Percentiles rank a stretch among this genome's conserved stretches.
Conservation (phyloP, 2,797 vertebrate genomes). For the Cossypha polioptera region DNA sequence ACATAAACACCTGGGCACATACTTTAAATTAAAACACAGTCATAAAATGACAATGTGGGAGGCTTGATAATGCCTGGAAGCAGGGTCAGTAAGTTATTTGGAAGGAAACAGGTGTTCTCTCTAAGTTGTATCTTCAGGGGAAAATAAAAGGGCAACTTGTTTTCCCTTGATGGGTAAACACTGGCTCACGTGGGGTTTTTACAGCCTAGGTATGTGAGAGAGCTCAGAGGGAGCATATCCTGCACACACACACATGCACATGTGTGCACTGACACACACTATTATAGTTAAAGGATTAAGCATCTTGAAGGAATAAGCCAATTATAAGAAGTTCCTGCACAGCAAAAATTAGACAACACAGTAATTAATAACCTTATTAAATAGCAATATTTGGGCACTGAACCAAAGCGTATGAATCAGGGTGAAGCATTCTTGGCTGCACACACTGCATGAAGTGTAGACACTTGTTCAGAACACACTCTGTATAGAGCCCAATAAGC, state of each 20-base stretch:
- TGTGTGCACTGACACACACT: neutral
- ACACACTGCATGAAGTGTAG: neutral
- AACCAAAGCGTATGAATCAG: conserved; percentile 60
- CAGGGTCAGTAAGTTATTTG: neutral
- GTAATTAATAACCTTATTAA: conserved; percentile 77
- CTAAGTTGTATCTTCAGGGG: neutral
- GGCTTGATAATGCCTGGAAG: neutral
- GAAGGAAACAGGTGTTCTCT: neutral
- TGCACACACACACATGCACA: neutral
- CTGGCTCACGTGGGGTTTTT: neutral
- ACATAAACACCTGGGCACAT: neutral
- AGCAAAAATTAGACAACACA: conserved; percentile 69
- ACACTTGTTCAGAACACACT: conserved; percentile 4
- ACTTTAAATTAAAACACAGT: neutral
- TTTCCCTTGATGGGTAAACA: neutral
- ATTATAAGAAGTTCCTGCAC: conserved; percentile 67
- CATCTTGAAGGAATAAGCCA: conserved; percentile 56
- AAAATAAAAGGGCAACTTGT: neutral
- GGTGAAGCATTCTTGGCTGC: conserved; percentile 60
- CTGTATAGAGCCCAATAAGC: neutral
- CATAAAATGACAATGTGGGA: neutral
- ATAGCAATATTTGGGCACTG: conserved; percentile 74
- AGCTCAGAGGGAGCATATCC: neutral
- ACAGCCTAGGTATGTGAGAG: neutral
- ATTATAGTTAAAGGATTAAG: conserved; percentile 22